These are phyloP conservation scores for Atopsyche davidsoni DNA, from an alignment of 1,140 invertebrate species.

Conservation along the genomic window DNA sequence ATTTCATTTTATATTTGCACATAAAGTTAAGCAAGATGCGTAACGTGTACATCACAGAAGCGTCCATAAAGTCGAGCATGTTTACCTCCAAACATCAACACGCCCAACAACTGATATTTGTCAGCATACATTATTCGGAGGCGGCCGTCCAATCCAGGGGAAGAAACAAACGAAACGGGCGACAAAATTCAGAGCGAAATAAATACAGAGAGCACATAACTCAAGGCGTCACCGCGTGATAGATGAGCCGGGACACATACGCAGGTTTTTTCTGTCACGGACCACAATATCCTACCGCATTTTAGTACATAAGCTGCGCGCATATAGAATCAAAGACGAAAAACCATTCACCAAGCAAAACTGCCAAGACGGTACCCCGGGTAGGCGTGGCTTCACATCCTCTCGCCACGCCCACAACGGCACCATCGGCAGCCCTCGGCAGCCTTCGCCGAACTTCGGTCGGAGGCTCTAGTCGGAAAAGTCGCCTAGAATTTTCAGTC, in stretches of 20 bases:
- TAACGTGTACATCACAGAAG: no score
- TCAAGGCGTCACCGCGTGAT: constrained; percentile 17
- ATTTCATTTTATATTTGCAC: no score
- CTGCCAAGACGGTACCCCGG: constrained; percentile 21
- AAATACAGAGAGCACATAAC: background rate
- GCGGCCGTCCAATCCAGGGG: background rate
- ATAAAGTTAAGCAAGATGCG: no score
- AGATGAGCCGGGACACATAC: constrained; percentile 15
- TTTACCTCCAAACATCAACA: no score
- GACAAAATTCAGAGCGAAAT: background rate
- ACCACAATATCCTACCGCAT: constrained; percentile 20
- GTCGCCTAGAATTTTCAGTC: constrained; percentile 23
- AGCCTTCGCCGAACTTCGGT: constrained; percentile 5
- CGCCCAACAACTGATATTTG: no score
- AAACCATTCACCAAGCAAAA: constrained; percentile 29
- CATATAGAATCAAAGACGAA: constrained; percentile 27
- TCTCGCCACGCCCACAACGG: constrained; percentile 19
- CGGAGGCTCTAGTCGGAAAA: constrained; percentile 14
- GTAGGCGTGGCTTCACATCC: constrained; percentile 18
- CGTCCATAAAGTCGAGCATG: no score
- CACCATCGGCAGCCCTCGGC: constrained; percentile 14
- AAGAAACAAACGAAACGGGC: background rate
- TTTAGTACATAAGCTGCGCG: constrained; percentile 13
- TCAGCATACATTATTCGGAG: no score
- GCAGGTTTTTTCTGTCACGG: constrained; percentile 8